Evolutionary conservation across 2,888 invertebrate species (phyloP), one percentile per base, ranked within the genome.

Genomic region (Drosophila paucipuncta): DNA sequence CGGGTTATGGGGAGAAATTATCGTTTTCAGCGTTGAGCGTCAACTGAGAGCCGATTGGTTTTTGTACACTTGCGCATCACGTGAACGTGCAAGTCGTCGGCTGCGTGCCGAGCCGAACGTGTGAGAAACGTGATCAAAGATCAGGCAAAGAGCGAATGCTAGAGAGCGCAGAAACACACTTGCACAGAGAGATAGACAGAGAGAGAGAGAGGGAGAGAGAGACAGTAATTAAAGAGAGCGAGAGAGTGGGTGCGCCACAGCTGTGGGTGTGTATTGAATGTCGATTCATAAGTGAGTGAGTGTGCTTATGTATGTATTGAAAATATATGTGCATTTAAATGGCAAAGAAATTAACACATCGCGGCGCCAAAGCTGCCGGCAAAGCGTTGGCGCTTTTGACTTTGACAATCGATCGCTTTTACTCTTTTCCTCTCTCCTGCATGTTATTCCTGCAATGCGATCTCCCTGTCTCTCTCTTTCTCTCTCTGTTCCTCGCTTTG

Each of bases 111-210:
- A 71, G 66, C 73, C 73, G 84, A 85, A 85, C 87, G 90, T 91
- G 90, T 85, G 80, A 76, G 82, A 91, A 90, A 90, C 90, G 90
- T 90, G 90, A 90, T 90, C 91, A 88, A 90, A 89, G 88, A 83
- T 90, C 91, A 83, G 67, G 49, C 68, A 49, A 67, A 76, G 52
- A 53, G 78, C 28, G 71, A 49, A 70, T 35, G 58, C 49, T 62
- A 22, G 64, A 65, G 63, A 30, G 50, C 18, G 57, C 39, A 30
- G 50, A 37, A 18, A 6, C 9, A 18, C 28, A 39, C 39, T 22
- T 25, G 25, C 37, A 22, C 43, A 49, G 50, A 33, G 10, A 30
- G 30, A 22, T 22, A 30, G 30, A 30, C 30, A 59, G 9, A 35
- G 30, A 13, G 28, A 43, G 55, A 37, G 11, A 30, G 35, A 54